Evolutionary conservation across 2,797 vertebrate genomes (phyloP).

Genomic region (Lagorchestes hirsutus): DNA sequence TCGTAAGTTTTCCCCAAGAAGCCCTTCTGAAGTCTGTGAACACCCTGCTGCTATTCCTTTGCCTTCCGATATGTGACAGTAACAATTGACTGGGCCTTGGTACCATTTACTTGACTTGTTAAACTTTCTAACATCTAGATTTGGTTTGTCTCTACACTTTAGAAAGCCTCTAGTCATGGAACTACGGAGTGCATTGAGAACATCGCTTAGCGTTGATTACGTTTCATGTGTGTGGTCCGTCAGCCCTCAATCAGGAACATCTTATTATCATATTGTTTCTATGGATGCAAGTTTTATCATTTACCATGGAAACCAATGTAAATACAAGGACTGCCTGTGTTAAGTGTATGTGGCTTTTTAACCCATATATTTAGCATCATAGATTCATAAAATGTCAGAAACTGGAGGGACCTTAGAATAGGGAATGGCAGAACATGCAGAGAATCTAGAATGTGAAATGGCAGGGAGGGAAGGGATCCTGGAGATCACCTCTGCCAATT

Average conservation of each 20-base stretch:
- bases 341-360: not conserved
- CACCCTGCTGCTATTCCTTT: not conserved
- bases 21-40: not conserved
- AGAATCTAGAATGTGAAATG: not conserved
- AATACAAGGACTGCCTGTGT: not conserved
- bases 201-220: not conserved
- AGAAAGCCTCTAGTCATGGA: not conserved
- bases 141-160: not conserved
- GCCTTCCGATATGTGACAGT: not conserved
- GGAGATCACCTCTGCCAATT: not conserved
- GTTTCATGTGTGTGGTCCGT: not conserved
- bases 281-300: not conserved
- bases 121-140: not conserved
- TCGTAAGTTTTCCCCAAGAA: not conserved
- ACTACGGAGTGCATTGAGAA: not conserved
- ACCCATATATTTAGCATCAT: not conserved
- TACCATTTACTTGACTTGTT: not conserved
- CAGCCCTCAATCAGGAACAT: not conserved
- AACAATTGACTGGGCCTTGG: not conserved
- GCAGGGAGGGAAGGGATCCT: not conserved
- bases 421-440: not conserved
- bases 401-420: not conserved
- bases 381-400: not conserved
- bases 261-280: not conserved
- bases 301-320: not conserved